Base-by-base conservation (phyloP, 2,797 vertebrate genomes). In the Cyclopterus lumpus region DNA sequence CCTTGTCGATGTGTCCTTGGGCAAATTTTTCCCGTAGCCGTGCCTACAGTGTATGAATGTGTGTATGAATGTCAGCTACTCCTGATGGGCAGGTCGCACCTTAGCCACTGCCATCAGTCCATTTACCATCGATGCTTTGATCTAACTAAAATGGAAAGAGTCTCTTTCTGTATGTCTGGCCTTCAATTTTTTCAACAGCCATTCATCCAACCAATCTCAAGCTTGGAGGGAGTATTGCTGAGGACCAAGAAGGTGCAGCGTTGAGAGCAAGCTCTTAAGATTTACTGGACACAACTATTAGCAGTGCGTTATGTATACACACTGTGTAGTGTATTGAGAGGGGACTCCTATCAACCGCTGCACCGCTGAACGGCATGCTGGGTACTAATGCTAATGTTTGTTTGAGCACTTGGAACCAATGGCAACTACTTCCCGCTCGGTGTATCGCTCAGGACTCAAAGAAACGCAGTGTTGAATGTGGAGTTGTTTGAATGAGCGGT, bases 111-210 rank as follows among this genome's bases (percentile, higher is more conserved):
- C 28, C 26, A 28, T 28, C 26, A 28, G 26, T 2, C 26, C 26
- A 28, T 28, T 22, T 22, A 22, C 22, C 22, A 22, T 22, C 28
- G 26, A 81, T 65, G 78, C 88, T 90, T 90, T 91, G 89, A 90
- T 24, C 38, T 16, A 48, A 64, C 42, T 32, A 12, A 64, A 63
- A 64, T 32, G 62, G 12, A 32, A 28, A 16, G 44, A 64, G 44
- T 65, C 4, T 65, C 42, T 32, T 44, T 46, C 24, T 20, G 40
- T 30, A 9, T 16, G 36, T 40, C 59, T 61, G n/a, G 26, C 60
- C 60, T 62, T 42, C 16, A 24, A 44, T 44, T 62, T 44, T 44
- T 40, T 18, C 16, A 0, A 62, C 40, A 44, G 15, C 15, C 16
- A 5, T 62, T 44, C 22, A 44, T 11, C 38, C 38, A 8, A 44